Percentiles rank a stretch among this genome's conserved stretches.
phyloP scores from a whole-genome alignment of 2,113 vertebrate genomes.

The Nasalis larvatus region DNA sequence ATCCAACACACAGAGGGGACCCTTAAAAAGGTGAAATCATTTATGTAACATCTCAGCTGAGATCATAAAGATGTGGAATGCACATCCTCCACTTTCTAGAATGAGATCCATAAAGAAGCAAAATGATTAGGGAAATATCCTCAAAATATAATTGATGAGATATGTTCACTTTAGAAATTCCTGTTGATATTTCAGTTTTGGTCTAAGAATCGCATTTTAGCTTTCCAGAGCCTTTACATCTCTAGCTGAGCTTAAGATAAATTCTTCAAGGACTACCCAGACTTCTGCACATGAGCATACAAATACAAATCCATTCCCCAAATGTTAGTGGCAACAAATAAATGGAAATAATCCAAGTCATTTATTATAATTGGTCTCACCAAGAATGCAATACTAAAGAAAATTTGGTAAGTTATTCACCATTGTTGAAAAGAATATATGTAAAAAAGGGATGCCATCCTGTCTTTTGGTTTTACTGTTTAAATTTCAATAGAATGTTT shows the following conservation, averaged over 20 bases:
- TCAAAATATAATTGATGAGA: background rate
- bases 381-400: background rate
- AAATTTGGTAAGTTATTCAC: background rate
- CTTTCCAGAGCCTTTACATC: background rate
- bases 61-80: background rate
- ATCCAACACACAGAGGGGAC: background rate
- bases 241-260: background rate
- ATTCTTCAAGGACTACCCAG: background rate
- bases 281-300: background rate
- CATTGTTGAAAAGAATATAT: background rate
- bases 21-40: background rate
- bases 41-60: background rate
- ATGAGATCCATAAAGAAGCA: background rate
- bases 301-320: background rate
- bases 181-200: background rate
- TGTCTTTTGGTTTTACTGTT: background rate
- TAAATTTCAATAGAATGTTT: background rate
- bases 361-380: background rate
- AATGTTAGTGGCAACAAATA: background rate
- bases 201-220: background rate
- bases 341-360: background rate
- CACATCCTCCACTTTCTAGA: background rate
- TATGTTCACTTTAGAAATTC: background rate
- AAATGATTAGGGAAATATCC: background rate
- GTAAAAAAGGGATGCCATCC: background rate